Conservation (phyloP, 2,888 invertebrate species). For the Dioctria rufipes region DNA sequence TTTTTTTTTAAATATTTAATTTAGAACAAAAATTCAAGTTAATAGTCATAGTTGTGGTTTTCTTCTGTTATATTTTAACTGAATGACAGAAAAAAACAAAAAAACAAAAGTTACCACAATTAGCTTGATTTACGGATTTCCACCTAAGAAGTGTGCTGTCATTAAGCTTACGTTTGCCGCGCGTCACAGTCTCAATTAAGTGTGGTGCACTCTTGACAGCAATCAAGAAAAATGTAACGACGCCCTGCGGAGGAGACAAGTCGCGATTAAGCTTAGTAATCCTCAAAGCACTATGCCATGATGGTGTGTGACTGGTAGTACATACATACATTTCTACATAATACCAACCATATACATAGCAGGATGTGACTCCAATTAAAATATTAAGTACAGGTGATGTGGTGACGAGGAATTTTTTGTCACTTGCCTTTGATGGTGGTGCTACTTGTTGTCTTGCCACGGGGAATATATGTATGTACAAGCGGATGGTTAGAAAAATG, state of each 20-base stretch:
- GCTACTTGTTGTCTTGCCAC: no score
- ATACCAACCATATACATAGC: background rate
- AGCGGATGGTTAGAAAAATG: no score
- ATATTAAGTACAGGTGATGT: constrained; percentile 18
- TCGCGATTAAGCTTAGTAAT: constrained; percentile 33
- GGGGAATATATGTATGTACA: no score
- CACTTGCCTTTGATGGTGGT: background rate
- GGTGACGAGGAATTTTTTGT: constrained; percentile 23
- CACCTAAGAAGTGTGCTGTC: constrained; percentile 32
- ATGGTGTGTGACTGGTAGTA: no score
- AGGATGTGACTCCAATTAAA: constrained; percentile 23
- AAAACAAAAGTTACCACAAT: constrained; percentile 46
- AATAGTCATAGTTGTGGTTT: background rate
- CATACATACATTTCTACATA: no score
- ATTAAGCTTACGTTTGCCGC: constrained; percentile 21
- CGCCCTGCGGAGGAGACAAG: constrained; percentile 33
- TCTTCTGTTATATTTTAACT: no score
- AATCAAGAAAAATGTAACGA: constrained; percentile 51
- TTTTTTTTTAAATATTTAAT: constrained; percentile 26
- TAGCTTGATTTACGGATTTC: constrained; percentile 52
- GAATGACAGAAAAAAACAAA: background rate
- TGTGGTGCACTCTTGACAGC: constrained; percentile 39
- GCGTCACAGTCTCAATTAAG: constrained; percentile 40
- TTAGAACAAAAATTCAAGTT: constrained; percentile 25
- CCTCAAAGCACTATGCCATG: background rate